Evolutionary conservation across 2,113 vertebrate genomes (phyloP), one percentile per base, ranked within the genome.

Genomic region (Butorides virescens): DNA sequence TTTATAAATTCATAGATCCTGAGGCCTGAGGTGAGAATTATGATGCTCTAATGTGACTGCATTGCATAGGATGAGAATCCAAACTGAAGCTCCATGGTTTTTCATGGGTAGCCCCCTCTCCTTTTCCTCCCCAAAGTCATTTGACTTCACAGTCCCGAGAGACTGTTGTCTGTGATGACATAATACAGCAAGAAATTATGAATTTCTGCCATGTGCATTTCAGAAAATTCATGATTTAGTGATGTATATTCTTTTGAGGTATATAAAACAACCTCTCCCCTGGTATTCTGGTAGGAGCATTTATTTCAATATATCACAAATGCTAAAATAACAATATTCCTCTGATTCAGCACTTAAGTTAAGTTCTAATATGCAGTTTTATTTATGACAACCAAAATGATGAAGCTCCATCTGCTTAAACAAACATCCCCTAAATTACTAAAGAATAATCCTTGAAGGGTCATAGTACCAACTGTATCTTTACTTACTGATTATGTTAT

Each of bases 31-130:
- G 26, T 88, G 42, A 29, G 46, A 80, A 23, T 46, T 62, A 39
- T 27, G 30, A 18, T 83, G 23, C 23, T 80, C 18, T 76, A 70
- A 55, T 29, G 3, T 53, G 53, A 70, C 36, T 82, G 3, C 8
- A 14, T 49, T 17, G 5, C 16, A 19, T 3, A 59, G n/a, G 29
- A 37, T 44, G 15, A 55, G 36, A 88, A 88, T 70, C 4, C 42
- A 85, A 88, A 56, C n/a, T 19, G 62, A 82, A 92, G 15, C 8
- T 75, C 3, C 14, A 18, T 55, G n/a, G 44, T 9, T 77, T 67
- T 5, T 0, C 0, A 2, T 20, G 14, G 26, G 16, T 26, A 77
- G 18, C 7, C 10, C 3, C 9, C 17, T 90, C 22, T 5, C 3
- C 15, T 86, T 68, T 88, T 56, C 7, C 15, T 53, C 72, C 17